Base-by-base conservation (phyloP, 64 coral and sea anemone genomes). In the Actinia tenebrosa region DNA sequence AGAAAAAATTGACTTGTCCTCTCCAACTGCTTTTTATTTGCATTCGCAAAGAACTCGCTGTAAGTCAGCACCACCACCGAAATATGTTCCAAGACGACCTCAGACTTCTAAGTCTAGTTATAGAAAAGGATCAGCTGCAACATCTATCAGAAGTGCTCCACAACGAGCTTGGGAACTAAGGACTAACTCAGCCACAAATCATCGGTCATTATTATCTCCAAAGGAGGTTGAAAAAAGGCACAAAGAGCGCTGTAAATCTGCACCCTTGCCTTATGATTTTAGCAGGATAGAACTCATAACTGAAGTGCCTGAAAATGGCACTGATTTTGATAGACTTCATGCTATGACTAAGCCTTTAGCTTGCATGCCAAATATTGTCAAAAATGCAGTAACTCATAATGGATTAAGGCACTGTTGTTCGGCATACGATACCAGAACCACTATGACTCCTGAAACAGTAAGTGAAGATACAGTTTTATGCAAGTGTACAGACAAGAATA, bases 371-470 rank as follows among this genome's bases (percentile, higher is more conserved):
- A 75, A 96, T 64, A 83, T 96, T 90, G 82, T 96, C 20, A 87
- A 93, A 55, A 96, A 96, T 96, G 94, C 91, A 53, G 86, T 96
- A 10, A 93, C 80, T 82, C 94, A 96, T 77, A 96, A 88, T 88
- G 91, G 94, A 14, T 83, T 96, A 86, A 92, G 91, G 56, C 91
- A 97, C 69, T 97, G 94, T 77, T 97, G 94, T 43, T 97, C 94
- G 23, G 94, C 94, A 45, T 97, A 90, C 80, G 87, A 93, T 44
- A 78, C 85, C 68, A 90, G 85, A 37, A 87, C 69, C 8, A 91
- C 88, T n/a, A 80, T 90, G 47, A 58, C 58, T 5, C 86, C 91
- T 62, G 62, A 84, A 71, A 87, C 91, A 87, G 94, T 97, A 93
- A 84, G 94, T 87, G 27, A 30, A 75, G 15, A 58, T 58, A 58